Percentiles rank a stretch among this genome's conserved stretches.
Conservation (phyloP, 2,113 vertebrate genomes). For the Podarcis cretensis region DNA sequence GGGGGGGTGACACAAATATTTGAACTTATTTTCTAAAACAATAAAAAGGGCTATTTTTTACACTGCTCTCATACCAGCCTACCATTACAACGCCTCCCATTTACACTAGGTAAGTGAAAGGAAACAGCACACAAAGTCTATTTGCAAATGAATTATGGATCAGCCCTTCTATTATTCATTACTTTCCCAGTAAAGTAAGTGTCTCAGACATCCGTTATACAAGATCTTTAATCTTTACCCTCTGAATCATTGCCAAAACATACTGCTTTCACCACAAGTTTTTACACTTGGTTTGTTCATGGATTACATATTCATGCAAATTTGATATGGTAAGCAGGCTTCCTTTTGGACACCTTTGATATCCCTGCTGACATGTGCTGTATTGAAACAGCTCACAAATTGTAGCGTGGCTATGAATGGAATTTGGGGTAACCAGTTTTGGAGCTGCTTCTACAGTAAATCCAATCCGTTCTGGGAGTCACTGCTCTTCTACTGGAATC, state of each 20-base stretch:
- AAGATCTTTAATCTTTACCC: conserved; percentile 37
- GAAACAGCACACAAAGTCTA: conserved; percentile 16
- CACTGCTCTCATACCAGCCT: background rate
- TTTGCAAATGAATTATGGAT: conserved; percentile 24
- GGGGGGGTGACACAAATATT: background rate
- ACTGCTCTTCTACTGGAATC: background rate
- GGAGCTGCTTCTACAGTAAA: background rate
- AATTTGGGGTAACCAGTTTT: background rate
- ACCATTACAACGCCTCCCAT: background rate
- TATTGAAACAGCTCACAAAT: background rate
- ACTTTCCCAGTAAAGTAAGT: conserved; percentile 16
- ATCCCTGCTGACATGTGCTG: background rate
- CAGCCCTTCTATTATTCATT: conserved; percentile 21
- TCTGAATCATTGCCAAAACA: conserved; percentile 35
- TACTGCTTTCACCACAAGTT: conserved; percentile 29
- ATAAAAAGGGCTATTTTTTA: background rate
- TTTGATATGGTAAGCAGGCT: background rate
- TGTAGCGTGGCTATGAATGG: background rate
- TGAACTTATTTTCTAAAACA: conserved; percentile 3
- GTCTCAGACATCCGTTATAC: conserved; percentile 23
- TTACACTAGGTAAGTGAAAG: conserved; percentile 1
- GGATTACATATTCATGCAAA: conserved; percentile 31
- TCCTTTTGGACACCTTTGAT: background rate
- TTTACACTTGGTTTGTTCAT: conserved; percentile 22
- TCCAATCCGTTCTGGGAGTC: background rate